Base-by-base conservation (phyloP, 2,888 invertebrate genomes). In the Nasonia oneida region DNA sequence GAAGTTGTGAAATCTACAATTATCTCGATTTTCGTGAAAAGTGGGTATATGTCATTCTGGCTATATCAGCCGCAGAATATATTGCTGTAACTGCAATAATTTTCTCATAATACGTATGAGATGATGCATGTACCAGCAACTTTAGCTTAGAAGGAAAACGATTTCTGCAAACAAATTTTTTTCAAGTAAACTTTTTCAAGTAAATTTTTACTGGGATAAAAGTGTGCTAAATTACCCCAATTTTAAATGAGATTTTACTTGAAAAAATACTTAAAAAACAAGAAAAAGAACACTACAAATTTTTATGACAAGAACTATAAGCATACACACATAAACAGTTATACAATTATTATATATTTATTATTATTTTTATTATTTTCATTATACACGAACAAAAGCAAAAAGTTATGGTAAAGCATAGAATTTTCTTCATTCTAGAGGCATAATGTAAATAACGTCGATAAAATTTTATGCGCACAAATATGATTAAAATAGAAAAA, bases 401-500 rank as follows among this genome's bases (percentile, higher is more conserved):
- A 47, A 71, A 53, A 71, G 75, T 29, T n/a, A 67, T 42, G 23
- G n/a, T 50, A 39, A 37, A 80, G 15, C 61, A 18, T 73, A 83
- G 70, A 67, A 53, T 77, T 80, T 80, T 47, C 12, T 79, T 80
- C 23, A 73, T 75, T 3, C 0, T 18, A 80, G 37, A 81, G 15
- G 76, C 73, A 81, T 70, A 70, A 78, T 85, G 71, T 83, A 84
- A 85, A 86, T 83, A 83, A 80, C 81, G 23, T 84, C 77, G 75
- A 87, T 81, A 82, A 53, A 12, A 83, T 85, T 83, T 88, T 88
- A 87, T 87, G 87, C 87, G 88, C 88, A 88, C 88, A 89, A 77
- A 85, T 64, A 81, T 42, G 83, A 82, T 67, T 64, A 74, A 84
- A 70, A 85, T 83, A 81, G 74, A 83, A 80, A 70, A 86, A 78